phyloP scores from a whole-genome alignment of 1,140 invertebrate species.

The Vanessa tameamea region DNA sequence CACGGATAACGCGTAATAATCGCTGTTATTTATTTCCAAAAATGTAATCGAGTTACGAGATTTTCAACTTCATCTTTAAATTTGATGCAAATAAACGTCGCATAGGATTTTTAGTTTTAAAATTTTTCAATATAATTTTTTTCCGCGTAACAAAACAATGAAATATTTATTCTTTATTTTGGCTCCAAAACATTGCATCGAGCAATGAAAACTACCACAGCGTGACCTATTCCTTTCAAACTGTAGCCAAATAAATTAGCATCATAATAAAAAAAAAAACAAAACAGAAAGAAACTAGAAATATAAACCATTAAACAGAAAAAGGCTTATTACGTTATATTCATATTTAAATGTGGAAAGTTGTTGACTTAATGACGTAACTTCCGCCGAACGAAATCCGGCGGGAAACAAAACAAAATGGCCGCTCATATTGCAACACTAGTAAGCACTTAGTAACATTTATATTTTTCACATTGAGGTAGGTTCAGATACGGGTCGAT shows the following conservation, averaged over 20 bases:
- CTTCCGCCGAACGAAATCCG: conserved; percentile 25
- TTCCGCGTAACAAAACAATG: too few species aligned
- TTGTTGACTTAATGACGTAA: conserved; percentile 23
- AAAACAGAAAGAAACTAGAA: not conserved
- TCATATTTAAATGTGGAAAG: conserved; percentile 29
- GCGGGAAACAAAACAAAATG: conserved; percentile 39
- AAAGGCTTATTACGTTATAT: not conserved
- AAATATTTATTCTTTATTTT: not conserved
- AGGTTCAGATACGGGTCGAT: conserved; percentile 73
- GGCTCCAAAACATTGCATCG: not conserved
- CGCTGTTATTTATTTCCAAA: too few species aligned
- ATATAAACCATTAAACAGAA: not conserved
- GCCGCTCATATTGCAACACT: conserved; percentile 48
- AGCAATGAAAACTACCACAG: not conserved
- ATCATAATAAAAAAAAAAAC: not conserved
- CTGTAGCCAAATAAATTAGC: not conserved
- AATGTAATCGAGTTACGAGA: too few species aligned
- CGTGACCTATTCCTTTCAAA: not conserved
- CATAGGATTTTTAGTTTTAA: too few species aligned
- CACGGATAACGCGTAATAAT: too few species aligned
- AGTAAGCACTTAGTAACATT: conserved; percentile 47
- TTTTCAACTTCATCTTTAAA: too few species aligned
- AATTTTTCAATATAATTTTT: too few species aligned
- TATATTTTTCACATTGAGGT: conserved; percentile 76
- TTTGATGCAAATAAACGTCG: too few species aligned